Evolutionary conservation across 2,113 vertebrate genomes (phyloP).

Genomic region (Eulemur rufifrons): DNA sequence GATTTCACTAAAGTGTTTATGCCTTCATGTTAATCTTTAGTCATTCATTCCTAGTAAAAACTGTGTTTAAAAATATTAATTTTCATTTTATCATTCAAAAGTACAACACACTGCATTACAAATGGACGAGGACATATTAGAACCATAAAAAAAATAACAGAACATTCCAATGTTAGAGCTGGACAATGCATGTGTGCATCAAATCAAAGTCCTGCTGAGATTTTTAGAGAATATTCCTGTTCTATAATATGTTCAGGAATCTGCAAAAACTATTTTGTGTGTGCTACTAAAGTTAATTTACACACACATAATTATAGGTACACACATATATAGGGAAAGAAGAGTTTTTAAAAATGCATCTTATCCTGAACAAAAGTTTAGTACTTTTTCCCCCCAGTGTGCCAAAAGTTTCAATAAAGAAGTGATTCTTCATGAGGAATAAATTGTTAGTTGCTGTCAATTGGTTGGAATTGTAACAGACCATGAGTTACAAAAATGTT

Average conservation of each 20-base stretch:
- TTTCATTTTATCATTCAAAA: slow-evolving; percentile 66
- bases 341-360: neutral
- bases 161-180: slow-evolving; percentile 80
- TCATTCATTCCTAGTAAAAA: slow-evolving; percentile 61
- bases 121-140: slow-evolving; percentile 69
- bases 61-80: slow-evolving; percentile 48
- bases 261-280: slow-evolving; percentile 55
- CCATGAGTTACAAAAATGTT: neutral
- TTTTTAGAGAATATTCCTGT: neutral
- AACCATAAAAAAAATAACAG: slow-evolving; percentile 69
- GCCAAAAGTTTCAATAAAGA: neutral
- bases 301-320: slow-evolving; percentile 73
- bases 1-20: slow-evolving; percentile 70
- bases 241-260: slow-evolving; percentile 23
- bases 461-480: neutral
- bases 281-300: slow-evolving; percentile 21
- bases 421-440: neutral
- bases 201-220: slow-evolving; percentile 57
- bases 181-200: slow-evolving; percentile 74
- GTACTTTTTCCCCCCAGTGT: neutral
- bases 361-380: slow-evolving; percentile 50
- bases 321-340: slow-evolving; percentile 67
- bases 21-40: slow-evolving; percentile 70
- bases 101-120: slow-evolving; percentile 64
- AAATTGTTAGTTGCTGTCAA: neutral